These are phyloP conservation scores for Brachionus angularis DNA, from an alignment of 1,140 invertebrate genomes.

Conservation along the genomic window DNA sequence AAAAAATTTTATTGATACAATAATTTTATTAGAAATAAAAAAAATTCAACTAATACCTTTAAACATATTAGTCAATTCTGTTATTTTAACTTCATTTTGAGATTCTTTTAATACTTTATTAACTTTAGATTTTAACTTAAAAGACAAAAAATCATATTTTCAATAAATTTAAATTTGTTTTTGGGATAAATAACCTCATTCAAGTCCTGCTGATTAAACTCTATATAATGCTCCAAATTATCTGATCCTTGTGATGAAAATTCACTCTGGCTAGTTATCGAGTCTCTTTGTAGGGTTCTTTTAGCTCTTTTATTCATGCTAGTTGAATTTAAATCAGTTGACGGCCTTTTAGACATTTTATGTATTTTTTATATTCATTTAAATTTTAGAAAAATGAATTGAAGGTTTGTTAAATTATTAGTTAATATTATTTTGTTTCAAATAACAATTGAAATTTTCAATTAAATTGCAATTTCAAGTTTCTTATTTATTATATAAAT, in stretches of 20 bases:
- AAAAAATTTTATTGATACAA: not conserved
- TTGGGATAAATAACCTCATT: not conserved
- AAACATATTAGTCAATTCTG: slow-evolving; percentile 6
- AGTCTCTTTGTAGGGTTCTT: not conserved
- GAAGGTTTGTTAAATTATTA: too few relatives aligned
- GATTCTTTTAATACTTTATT: not conserved
- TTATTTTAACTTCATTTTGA: slow-evolving; percentile 3
- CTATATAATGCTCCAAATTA: slow-evolving; percentile 4
- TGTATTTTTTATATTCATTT: too few relatives aligned
- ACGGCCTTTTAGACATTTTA: slow-evolving; percentile 32
- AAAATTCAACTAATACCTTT: not conserved
- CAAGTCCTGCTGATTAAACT: not conserved
- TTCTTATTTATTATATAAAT: too few relatives aligned
- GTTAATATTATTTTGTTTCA: too few relatives aligned
- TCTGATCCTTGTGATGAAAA: not conserved
- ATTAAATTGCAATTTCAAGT: too few relatives aligned
- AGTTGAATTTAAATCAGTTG: not conserved
- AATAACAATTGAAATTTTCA: too few relatives aligned
- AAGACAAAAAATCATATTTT: not conserved
- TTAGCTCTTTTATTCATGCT: slow-evolving; percentile 13
- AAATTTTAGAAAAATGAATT: too few relatives aligned
- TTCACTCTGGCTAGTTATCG: not conserved
- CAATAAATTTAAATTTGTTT: not conserved
- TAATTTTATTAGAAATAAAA: not conserved
- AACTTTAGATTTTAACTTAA: not conserved